Evolutionary conservation across 2,888 invertebrate species (phyloP).

Genomic region (Anthophora plumipes): DNA sequence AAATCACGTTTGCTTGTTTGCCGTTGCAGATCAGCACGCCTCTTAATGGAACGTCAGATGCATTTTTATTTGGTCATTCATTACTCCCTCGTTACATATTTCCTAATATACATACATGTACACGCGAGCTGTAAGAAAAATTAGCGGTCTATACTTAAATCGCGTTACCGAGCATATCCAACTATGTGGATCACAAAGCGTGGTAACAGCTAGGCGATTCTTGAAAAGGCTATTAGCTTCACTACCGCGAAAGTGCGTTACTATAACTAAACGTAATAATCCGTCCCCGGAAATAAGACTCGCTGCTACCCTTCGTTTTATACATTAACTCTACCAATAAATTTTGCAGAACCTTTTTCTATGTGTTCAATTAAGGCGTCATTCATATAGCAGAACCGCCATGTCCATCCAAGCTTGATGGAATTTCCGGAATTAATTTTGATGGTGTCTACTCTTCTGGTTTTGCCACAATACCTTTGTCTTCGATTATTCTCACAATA

Average conservation of each 20-base stretch:
- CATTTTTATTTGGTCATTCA: slow-evolving; percentile 10
- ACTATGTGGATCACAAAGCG: slow-evolving; percentile 83
- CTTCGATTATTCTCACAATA: background rate
- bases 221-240: slow-evolving; percentile 75
- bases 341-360: slow-evolving; percentile 15
- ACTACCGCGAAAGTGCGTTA: slow-evolving; percentile 64
- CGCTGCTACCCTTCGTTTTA: background rate
- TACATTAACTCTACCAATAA: slow-evolving; percentile 3
- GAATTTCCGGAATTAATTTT: slow-evolving; percentile 35
- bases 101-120: slow-evolving; percentile 30
- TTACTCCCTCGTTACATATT: slow-evolving; percentile 12
- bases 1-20: background rate
- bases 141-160: slow-evolving; percentile 74
- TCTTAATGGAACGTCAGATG: slow-evolving; percentile 11
- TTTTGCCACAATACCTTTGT: background rate
- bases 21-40: slow-evolving; percentile 30
- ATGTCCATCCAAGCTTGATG: slow-evolving; percentile 25
- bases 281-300: slow-evolving; percentile 30
- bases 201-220: slow-evolving; percentile 83
- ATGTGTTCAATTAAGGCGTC: slow-evolving; percentile 23
- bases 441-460: background rate
- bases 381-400: slow-evolving; percentile 1
- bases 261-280: slow-evolving; percentile 57
- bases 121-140: slow-evolving; percentile 38
- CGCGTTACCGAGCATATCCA: slow-evolving; percentile 83